Conservation (phyloP, 2,797 vertebrate species). For the Eurystomus glaucurus region DNA sequence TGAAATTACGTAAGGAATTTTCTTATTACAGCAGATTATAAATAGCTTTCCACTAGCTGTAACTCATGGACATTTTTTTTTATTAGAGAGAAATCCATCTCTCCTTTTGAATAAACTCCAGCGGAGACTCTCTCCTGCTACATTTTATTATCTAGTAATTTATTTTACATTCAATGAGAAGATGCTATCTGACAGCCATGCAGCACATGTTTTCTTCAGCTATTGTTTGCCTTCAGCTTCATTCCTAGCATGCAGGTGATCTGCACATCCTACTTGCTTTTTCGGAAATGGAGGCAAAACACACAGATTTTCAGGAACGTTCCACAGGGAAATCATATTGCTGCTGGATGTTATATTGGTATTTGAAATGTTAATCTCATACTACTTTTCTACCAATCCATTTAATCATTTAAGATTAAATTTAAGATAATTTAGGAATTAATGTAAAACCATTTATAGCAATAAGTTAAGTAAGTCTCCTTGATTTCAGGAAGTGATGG, state of each 20-base stretch:
- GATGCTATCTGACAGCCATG: background rate
- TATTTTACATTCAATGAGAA: background rate
- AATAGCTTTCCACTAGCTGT: slow-evolving; percentile 65
- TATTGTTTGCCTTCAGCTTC: background rate
- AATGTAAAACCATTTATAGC: background rate
- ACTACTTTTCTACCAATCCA: background rate
- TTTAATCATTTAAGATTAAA: background rate
- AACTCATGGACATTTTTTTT: slow-evolving; percentile 4
- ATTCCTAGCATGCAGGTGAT: background rate
- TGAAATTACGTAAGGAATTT: slow-evolving; percentile 71
- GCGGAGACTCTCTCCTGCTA: background rate
- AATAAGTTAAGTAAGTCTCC: background rate
- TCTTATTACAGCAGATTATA: slow-evolving; percentile 64
- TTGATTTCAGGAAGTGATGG: background rate
- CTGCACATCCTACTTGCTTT: background rate
- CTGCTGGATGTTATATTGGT: background rate
- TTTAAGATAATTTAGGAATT: background rate
- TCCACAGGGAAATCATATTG: background rate
- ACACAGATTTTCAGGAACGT: background rate
- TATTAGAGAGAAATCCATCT: background rate
- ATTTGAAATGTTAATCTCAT: background rate
- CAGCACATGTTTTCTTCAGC: background rate
- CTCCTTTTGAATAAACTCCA: slow-evolving; percentile 26
- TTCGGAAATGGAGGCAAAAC: background rate
- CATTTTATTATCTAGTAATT: background rate